Percentiles rank a stretch among this genome's conserved stretches.
Conservation (phyloP, 2,888 invertebrate genomes). For the Bedellia somnulentella region DNA sequence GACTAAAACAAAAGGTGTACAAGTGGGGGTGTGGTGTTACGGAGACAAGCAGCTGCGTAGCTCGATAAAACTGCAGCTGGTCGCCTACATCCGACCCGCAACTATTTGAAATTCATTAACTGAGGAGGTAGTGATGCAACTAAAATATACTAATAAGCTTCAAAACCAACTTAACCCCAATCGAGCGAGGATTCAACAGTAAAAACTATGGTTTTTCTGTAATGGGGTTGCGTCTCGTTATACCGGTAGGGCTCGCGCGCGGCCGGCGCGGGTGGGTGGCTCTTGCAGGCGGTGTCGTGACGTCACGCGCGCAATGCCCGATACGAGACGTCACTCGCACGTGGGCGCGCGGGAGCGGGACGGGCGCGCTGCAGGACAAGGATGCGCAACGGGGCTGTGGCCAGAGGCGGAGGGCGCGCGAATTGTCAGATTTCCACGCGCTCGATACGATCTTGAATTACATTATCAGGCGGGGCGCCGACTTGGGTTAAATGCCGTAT, state of each 20-base stretch:
- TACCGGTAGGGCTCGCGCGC: too few species aligned
- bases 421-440: slow-evolving; percentile 45
- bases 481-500: slow-evolving; percentile 23
- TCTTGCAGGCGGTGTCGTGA: slow-evolving; percentile 26
- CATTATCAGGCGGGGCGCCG: slow-evolving; percentile 28
- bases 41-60: slow-evolving; percentile 24
- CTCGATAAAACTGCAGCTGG: slow-evolving; percentile 27
- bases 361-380: slow-evolving; percentile 15
- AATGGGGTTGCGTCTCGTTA: too few species aligned
- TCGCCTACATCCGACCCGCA: slow-evolving; percentile 2
- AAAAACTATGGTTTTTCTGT: too few species aligned
- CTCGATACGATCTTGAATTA: slow-evolving; percentile 49
- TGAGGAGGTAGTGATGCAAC: too few species aligned
- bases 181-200: too few species aligned
- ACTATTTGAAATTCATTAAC: too few species aligned
- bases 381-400: slow-evolving; percentile 11
- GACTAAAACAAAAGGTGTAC: slow-evolving; percentile 4
- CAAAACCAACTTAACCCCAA: too few species aligned
- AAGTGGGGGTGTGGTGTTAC: slow-evolving; percentile 19
- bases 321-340: slow-evolving; percentile 40
- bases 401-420: slow-evolving; percentile 25
- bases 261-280: slow-evolving; percentile 14
- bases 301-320: slow-evolving; percentile 24
- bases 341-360: slow-evolving; percentile 41
- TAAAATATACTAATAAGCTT: too few species aligned